Evolutionary conservation across 1,140 invertebrate genomes (phyloP).

Genomic region (Piezodorus guildinii): DNA sequence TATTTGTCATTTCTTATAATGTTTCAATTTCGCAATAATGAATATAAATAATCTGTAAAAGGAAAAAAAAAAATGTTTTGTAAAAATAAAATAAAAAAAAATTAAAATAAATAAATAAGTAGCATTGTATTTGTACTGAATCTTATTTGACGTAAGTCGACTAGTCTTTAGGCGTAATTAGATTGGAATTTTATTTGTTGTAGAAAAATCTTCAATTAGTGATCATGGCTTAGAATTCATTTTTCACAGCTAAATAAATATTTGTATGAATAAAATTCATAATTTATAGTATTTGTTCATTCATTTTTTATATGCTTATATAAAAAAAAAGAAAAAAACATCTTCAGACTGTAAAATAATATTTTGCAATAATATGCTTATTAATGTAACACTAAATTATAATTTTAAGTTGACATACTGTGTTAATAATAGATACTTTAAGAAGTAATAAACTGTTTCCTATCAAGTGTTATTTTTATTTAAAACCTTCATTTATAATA

Average conservation of each 20-base stretch:
- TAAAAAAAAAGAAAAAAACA: not conserved
- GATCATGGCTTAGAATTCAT: conserved; percentile 5
- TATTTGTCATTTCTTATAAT: not conserved
- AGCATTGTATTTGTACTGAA: conserved; percentile 16
- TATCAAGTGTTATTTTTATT: not conserved
- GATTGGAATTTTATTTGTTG: conserved; percentile 11
- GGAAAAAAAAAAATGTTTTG: no score
- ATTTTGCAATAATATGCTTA: conserved; percentile 19
- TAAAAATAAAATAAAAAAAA: no score
- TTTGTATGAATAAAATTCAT: not conserved
- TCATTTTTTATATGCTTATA: conserved; percentile 11
- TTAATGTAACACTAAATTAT: conserved; percentile 21
- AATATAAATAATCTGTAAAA: no score
- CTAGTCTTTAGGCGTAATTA: conserved; percentile 21
- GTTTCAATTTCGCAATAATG: no score
- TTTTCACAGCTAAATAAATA: conserved; percentile 2
- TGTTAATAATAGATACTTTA: conserved; percentile 22
- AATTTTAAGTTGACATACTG: conserved; percentile 20
- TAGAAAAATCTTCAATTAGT: not conserved
- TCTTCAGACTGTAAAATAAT: conserved; percentile 20
- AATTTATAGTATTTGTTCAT: not conserved
- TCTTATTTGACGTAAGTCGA: conserved; percentile 12
- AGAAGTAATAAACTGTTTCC: conserved; percentile 19
- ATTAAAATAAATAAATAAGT: no score
- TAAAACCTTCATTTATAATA: no score